Evolutionary conservation across 2,888 invertebrate species (phyloP).

Genomic region (Cheilosia urbana): DNA sequence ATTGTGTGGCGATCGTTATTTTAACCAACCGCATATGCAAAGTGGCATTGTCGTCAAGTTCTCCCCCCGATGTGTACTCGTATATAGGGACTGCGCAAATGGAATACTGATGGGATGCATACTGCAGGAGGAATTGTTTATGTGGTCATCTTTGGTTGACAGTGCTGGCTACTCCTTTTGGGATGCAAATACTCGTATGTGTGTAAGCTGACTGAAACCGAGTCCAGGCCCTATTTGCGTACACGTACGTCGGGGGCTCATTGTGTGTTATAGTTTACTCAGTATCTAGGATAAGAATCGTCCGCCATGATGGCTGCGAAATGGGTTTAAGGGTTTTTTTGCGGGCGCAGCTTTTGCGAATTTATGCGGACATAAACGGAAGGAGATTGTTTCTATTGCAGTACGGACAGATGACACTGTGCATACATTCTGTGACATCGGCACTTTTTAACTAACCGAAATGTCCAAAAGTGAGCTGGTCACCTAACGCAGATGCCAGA

Average conservation of each 20-base stretch:
- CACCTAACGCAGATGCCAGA: conserved; percentile 6
- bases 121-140: conserved; percentile 48
- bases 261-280: conserved; percentile 42
- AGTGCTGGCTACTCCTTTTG: conserved; percentile 49
- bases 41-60: conserved; percentile 49
- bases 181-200: conserved; percentile 67
- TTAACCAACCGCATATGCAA: conserved; percentile 57
- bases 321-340: conserved; percentile 40
- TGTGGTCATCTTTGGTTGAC: conserved; percentile 66
- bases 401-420: conserved; percentile 38
- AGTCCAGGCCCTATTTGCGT: conserved; percentile 37
- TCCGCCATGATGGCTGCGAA: conserved; percentile 1
- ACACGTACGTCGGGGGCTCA: neutral
- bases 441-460: conserved; percentile 67
- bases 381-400: conserved; percentile 29
- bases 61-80: neutral
- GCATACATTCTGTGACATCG: conserved; percentile 44
- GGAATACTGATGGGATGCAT: conserved; percentile 10
- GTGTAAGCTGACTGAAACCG: conserved; percentile 3
- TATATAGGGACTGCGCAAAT: neutral
- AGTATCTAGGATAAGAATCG: conserved; percentile 57
- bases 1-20: conserved; percentile 60
- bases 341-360: conserved; percentile 28
- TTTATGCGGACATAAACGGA: conserved; percentile 56
- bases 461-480: conserved; percentile 58